Evolutionary conservation across 2,888 invertebrate species (phyloP).

Genomic region (Eupithecia insigniata): DNA sequence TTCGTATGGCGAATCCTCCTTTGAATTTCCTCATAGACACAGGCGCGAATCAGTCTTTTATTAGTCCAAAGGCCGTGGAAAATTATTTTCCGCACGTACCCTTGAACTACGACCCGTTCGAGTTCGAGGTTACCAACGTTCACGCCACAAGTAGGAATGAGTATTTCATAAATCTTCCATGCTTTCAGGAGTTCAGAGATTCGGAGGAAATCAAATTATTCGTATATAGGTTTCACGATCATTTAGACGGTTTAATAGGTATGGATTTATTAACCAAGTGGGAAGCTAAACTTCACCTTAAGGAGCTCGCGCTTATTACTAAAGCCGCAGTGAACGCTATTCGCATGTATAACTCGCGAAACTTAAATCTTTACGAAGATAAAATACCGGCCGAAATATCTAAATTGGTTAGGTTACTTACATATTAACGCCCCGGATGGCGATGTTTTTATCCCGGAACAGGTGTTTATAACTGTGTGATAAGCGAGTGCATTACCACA

Average conservation of each 20-base stretch:
- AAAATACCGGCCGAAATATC: background rate
- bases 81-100: too few species aligned
- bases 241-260: slow-evolving; percentile 49
- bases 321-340: background rate
- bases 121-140: too few species aligned
- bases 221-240: slow-evolving; percentile 48
- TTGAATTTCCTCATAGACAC: too few species aligned
- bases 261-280: slow-evolving; percentile 46
- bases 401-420: background rate
- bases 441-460: background rate
- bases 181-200: slow-evolving; percentile 41
- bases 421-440: background rate
- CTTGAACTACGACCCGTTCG: too few species aligned
- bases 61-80: too few species aligned
- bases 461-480: background rate
- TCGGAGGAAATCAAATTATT: slow-evolving; percentile 37
- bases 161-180: slow-evolving; percentile 46
- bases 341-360: background rate
- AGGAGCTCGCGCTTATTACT: slow-evolving; percentile 20
- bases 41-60: too few species aligned
- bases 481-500: background rate
- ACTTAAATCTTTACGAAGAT: slow-evolving; percentile 1
- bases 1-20: too few species aligned
- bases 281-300: slow-evolving; percentile 44
- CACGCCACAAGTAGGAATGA: slow-evolving; percentile 41